These are phyloP conservation scores for Cryptus viduatorius DNA, from an alignment of 2,888 invertebrate species.

Conservation along the genomic window DNA sequence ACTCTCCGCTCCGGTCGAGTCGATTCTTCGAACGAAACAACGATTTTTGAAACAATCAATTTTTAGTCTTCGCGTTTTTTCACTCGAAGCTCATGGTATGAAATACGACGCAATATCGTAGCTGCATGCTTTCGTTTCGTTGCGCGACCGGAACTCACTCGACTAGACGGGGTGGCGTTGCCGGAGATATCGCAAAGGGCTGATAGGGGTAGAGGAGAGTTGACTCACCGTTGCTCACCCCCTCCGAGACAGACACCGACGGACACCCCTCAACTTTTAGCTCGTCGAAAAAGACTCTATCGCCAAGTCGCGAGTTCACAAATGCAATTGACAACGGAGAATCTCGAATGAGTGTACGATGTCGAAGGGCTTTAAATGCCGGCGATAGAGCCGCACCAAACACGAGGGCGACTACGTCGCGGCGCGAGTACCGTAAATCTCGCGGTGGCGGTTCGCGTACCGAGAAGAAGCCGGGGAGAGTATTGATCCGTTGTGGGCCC, in stretches of 20 bases:
- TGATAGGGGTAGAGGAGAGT: constrained; percentile 1
- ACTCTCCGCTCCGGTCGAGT: not conserved
- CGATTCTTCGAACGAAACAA: not conserved
- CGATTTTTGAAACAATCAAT: not conserved
- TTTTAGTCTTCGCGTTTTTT: not conserved
- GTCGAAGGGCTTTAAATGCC: constrained; percentile 12
- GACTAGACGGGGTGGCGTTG: constrained; percentile 34
- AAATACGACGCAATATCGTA: constrained; percentile 6
- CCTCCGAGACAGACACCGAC: constrained; percentile 11
- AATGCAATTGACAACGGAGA: not conserved
- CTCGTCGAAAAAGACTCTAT: not conserved
- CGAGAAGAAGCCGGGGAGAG: constrained; percentile 67
- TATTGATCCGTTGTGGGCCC: constrained; percentile 69
- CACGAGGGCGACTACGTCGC: constrained; percentile 61
- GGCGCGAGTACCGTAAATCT: constrained; percentile 61
- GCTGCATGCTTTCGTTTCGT: constrained; percentile 27
- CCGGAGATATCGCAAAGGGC: constrained; percentile 31
- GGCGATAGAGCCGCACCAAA: constrained; percentile 35
- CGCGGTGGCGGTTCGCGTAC: constrained; percentile 60
- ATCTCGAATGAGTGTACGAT: not conserved
- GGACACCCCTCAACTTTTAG: not conserved
- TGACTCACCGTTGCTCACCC: constrained; percentile 27
- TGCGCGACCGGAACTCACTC: constrained; percentile 28
- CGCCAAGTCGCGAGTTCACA: not conserved
- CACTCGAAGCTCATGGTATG: not conserved